phyloP scores from a whole-genome alignment of 2,888 invertebrate species.

The Sarcophaga caerulescens region DNA sequence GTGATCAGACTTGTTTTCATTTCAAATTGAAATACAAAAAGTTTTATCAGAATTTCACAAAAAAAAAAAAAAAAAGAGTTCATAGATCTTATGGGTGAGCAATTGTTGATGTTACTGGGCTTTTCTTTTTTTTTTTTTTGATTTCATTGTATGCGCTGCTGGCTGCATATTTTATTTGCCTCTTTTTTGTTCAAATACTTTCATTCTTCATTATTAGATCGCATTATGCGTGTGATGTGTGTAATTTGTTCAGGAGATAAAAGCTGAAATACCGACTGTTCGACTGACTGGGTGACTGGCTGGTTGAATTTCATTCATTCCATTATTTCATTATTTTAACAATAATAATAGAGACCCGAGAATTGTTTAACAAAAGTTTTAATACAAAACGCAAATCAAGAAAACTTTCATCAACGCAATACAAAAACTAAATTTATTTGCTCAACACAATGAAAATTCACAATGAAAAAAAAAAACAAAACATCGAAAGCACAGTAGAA shows the following conservation, averaged over 20 bases:
- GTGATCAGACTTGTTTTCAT: constrained; percentile 65
- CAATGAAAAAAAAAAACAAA: neutral
- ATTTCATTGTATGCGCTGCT: neutral
- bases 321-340: constrained; percentile 32
- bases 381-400: constrained; percentile 56
- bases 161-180: constrained; percentile 25
- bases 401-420: constrained; percentile 56
- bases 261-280: constrained; percentile 55
- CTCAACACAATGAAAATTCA: constrained; percentile 35
- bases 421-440: constrained; percentile 44
- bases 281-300: constrained; percentile 26
- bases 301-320: constrained; percentile 43
- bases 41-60: neutral
- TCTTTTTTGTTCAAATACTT: constrained; percentile 20
- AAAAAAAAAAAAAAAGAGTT: constrained; percentile 46
- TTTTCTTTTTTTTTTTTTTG: too few relatives aligned
- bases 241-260: constrained; percentile 67
- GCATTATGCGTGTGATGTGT: constrained; percentile 67
- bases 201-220: constrained; percentile 66
- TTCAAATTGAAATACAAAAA: constrained; percentile 47
- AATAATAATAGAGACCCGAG: neutral
- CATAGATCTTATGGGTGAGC: constrained; percentile 60
- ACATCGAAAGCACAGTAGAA: constrained; percentile 28
- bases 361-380: constrained; percentile 51
- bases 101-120: constrained; percentile 18